Conservation (phyloP, 2,888 invertebrate genomes). For the Cremastinae sp. region DNA sequence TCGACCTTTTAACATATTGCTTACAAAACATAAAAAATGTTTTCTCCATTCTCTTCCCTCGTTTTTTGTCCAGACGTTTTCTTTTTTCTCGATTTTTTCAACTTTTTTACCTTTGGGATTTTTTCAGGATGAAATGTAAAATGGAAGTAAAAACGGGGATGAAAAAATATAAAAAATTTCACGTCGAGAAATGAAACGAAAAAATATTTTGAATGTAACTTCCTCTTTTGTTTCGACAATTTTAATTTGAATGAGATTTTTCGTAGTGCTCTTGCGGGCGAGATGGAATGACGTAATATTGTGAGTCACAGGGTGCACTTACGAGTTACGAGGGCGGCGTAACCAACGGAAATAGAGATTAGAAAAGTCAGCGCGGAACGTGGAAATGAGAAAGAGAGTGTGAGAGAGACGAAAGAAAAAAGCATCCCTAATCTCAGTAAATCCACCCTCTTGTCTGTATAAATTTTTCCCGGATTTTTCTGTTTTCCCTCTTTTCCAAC, state of each 20-base stretch:
- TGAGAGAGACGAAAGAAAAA: slow-evolving; percentile 14
- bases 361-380: slow-evolving; percentile 57
- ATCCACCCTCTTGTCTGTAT: slow-evolving; percentile 44
- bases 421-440: slow-evolving; percentile 46
- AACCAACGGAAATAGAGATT: slow-evolving; percentile 67
- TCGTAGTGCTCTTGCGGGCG: slow-evolving; percentile 3
- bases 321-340: slow-evolving; percentile 47
- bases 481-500: slow-evolving; percentile 29
- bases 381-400: slow-evolving; percentile 36
- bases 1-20: slow-evolving; percentile 38
- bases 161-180: too few relatives aligned
- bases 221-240: slow-evolving; percentile 30
- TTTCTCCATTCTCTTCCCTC: not conserved
- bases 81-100: not conserved
- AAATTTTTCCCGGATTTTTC: slow-evolving; percentile 50
- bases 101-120: not conserved
- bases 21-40: slow-evolving; percentile 13
- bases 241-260: slow-evolving; percentile 5
- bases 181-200: too few relatives aligned
- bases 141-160: too few relatives aligned
- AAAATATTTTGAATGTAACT: not conserved
- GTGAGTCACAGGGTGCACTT: slow-evolving; percentile 34
- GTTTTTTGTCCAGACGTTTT: not conserved
- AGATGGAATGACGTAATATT: slow-evolving; percentile 29
- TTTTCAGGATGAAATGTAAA: too few relatives aligned